Percentiles rank a stretch among this genome's conserved stretches.
Evolutionary conservation across 2,797 vertebrate species (phyloP).

Genomic region (Tiaroga cobitis): DNA sequence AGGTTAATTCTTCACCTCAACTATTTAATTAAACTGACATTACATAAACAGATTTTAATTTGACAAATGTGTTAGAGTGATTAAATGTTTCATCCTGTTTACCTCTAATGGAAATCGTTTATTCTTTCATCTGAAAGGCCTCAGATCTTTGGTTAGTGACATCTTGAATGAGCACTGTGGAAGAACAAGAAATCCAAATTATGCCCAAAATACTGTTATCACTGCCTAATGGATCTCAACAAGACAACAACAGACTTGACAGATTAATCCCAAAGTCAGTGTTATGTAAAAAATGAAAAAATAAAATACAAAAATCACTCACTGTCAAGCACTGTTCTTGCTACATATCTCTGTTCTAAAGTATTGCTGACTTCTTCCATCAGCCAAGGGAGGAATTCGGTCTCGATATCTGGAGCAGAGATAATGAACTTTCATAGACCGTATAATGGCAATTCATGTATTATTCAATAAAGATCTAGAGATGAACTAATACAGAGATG

Average conservation of each 20-base stretch:
- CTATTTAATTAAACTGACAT: not conserved
- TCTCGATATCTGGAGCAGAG: slow-evolving; percentile 84
- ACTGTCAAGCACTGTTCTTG: slow-evolving; percentile 86
- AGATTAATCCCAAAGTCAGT: not conserved
- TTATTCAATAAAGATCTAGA: not conserved
- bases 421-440: slow-evolving; percentile 1
- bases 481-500: not conserved
- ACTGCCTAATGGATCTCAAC: not conserved
- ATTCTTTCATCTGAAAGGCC: slow-evolving; percentile 54
- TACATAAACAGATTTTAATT: not conserved
- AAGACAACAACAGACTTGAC: not conserved
- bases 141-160: slow-evolving; percentile 74
- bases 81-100: not conserved
- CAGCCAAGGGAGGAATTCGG: slow-evolving; percentile 87
- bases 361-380: slow-evolving; percentile 80
- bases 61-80: not conserved
- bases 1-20: not conserved
- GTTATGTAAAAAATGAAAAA: not conserved
- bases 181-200: slow-evolving; percentile 40
- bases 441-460: not conserved
- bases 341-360: slow-evolving; percentile 77
- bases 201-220: not conserved
- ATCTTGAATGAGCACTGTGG: slow-evolving; percentile 83
- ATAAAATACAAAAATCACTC: slow-evolving; percentile 64
- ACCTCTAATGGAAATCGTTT: slow-evolving; percentile 11